These are phyloP conservation scores for Macrochelys suwanniensis DNA, from an alignment of 2,797 vertebrate species.

Conservation along the genomic window DNA sequence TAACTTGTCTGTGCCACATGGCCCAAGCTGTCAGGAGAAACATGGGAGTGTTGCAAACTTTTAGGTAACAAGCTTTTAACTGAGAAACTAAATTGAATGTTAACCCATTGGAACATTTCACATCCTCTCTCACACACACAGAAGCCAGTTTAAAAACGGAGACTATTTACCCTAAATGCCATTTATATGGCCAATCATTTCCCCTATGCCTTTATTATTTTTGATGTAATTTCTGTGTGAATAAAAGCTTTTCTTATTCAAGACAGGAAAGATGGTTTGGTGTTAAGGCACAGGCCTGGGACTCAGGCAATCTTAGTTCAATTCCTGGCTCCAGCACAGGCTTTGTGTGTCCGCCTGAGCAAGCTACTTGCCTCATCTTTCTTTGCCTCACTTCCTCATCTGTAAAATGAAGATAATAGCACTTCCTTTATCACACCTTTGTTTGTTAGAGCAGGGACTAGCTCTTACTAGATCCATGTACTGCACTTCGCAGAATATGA, in stretches of 20 bases:
- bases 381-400: background rate
- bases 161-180: conserved; percentile 45
- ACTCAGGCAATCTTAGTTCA: background rate
- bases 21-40: conserved; percentile 61
- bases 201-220: background rate
- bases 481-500: background rate
- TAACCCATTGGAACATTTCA: background rate
- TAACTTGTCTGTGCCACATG: conserved; percentile 44
- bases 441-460: background rate
- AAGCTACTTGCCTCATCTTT: background rate
- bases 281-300: background rate
- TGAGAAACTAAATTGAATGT: conserved; percentile 42
- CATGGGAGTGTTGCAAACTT: conserved; percentile 55
- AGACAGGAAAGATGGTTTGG: background rate
- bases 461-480: background rate
- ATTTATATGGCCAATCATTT: conserved; percentile 7
- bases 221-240: background rate
- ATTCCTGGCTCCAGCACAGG: background rate
- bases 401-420: conserved; percentile 1
- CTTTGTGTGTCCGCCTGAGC: background rate
- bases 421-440: background rate
- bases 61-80: conserved; percentile 63
- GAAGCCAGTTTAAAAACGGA: conserved; percentile 7
- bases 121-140: conserved; percentile 34
- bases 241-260: background rate